A percentile compares a stretch with the other conserved stretches of the same genome.
These are phyloP conservation scores for Clitarchus hookeri DNA, from an alignment of 2,888 invertebrate species.

Conservation along the genomic window DNA sequence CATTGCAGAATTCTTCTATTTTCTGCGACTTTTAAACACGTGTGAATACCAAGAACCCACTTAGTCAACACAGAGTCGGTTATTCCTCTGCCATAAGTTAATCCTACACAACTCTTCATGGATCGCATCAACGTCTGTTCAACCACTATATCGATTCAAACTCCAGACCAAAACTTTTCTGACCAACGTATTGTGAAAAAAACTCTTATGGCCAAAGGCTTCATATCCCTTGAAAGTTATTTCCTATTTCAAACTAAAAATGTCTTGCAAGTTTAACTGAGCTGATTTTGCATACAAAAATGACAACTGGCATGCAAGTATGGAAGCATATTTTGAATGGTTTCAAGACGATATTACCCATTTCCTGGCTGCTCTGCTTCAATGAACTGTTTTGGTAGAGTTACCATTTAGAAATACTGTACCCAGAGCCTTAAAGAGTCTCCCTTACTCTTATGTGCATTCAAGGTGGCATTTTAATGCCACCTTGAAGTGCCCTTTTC, in stretches of 20 bases:
- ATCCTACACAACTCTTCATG: neutral
- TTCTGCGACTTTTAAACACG: no score
- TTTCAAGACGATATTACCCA: no score
- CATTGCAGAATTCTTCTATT: no score
- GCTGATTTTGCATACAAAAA: no score
- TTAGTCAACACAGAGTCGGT: neutral
- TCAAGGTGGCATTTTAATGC: neutral
- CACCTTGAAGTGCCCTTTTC: neutral
- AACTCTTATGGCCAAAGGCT: neutral
- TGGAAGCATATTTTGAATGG: no score
- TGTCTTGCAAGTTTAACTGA: no score
- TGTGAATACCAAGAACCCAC: neutral
- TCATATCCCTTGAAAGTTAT: constrained; percentile 23
- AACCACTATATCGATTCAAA: constrained; percentile 29
- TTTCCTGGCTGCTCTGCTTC: no score
- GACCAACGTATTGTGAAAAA: constrained; percentile 15
- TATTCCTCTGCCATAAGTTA: constrained; percentile 10
- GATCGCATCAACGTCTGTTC: constrained; percentile 12
- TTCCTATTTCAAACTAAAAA: no score
- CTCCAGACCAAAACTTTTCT: constrained; percentile 27
- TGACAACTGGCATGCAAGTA: no score
- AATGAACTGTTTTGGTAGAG: no score
- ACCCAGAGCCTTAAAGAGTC: constrained; percentile 35
- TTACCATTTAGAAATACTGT: no score
- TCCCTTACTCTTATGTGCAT: neutral